These are phyloP conservation scores for Drosophila borborema DNA, from an alignment of 2,888 invertebrate genomes.

Conservation along the genomic window DNA sequence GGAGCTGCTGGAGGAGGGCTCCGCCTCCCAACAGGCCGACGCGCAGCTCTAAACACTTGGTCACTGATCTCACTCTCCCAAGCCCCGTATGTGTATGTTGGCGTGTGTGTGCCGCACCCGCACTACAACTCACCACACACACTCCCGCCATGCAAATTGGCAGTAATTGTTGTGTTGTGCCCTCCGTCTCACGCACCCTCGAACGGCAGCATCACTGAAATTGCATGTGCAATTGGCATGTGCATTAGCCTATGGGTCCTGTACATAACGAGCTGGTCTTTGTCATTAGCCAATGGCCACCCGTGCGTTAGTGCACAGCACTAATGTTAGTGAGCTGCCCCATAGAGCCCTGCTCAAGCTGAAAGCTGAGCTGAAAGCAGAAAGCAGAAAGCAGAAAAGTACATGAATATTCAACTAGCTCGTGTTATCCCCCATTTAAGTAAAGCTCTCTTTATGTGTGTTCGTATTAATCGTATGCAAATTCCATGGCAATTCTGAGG, in stretches of 20 bases:
- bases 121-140: conserved; percentile 10
- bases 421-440: neutral
- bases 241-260: conserved; percentile 19
- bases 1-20: conserved; percentile 77
- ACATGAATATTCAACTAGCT: neutral
- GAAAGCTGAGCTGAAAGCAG: conserved; percentile 2
- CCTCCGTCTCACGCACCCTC: neutral
- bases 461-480: conserved; percentile 13
- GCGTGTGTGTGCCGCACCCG: conserved; percentile 8
- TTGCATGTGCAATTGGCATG: conserved; percentile 29
- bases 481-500: conserved; percentile 18
- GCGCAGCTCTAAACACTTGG: conserved; percentile 69
- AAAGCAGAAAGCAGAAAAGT: neutral
- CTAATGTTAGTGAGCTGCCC: neutral
- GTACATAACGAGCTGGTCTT: conserved; percentile 7
- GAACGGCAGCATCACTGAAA: conserved; percentile 2
- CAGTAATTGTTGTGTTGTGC: conserved; percentile 45
- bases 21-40: conserved; percentile 64
- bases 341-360: conserved; percentile 1
- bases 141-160: conserved; percentile 37
- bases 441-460: neutral
- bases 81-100: conserved; percentile 3
- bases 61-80: conserved; percentile 54
- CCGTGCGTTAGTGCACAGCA: neutral
- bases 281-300: conserved; percentile 12